Percentiles rank a stretch among this genome's conserved stretches.
Conservation (phyloP, 2,113 vertebrate species). For the Lophius piscatorius region DNA sequence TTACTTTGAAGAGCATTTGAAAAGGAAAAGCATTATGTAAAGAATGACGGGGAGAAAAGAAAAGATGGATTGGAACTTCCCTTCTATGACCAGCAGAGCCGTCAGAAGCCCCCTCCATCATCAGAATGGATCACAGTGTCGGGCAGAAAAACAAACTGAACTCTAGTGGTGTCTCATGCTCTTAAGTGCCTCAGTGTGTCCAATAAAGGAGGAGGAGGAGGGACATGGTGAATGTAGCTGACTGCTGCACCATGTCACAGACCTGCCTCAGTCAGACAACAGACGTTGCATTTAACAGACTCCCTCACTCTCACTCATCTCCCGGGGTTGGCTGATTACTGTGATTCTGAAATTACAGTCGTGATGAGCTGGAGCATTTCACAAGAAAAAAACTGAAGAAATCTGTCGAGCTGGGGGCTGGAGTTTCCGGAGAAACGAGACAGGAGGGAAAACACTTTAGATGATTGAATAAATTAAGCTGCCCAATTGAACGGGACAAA, state of each 20-base stretch:
- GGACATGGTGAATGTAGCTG: conserved; percentile 34
- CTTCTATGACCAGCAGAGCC: conserved; percentile 33
- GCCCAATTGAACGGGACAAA: conserved; percentile 10
- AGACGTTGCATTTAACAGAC: conserved; percentile 75
- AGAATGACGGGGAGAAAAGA: conserved; percentile 23
- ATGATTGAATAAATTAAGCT: conserved; percentile 26
- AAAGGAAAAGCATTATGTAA: conserved; percentile 48
- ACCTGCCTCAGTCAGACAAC: conserved; percentile 63
- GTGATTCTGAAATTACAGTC: conserved; percentile 80
- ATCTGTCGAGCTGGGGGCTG: conserved; percentile 60
- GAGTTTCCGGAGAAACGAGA: conserved; percentile 33
- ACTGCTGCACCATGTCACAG: conserved; percentile 59
- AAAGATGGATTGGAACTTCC: conserved; percentile 46
- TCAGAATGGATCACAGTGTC: conserved; percentile 58
- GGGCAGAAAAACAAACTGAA: conserved; percentile 60
- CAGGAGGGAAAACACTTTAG: conserved; percentile 19
- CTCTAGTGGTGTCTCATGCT: conserved; percentile 35
- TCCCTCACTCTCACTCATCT: conserved; percentile 70
- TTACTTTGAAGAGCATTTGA: conserved; percentile 58
- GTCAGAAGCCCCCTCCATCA: conserved; percentile 41
- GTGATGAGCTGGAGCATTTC: conserved; percentile 76
- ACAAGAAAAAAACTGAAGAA: conserved; percentile 54
- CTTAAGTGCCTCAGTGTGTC: conserved; percentile 41
- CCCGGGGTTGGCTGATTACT: conserved; percentile 78
- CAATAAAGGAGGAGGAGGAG: conserved; percentile 38